These are phyloP conservation scores for Sinohyriopsis cumingii DNA, from an alignment of 2,888 invertebrate genomes.

Conservation along the genomic window DNA sequence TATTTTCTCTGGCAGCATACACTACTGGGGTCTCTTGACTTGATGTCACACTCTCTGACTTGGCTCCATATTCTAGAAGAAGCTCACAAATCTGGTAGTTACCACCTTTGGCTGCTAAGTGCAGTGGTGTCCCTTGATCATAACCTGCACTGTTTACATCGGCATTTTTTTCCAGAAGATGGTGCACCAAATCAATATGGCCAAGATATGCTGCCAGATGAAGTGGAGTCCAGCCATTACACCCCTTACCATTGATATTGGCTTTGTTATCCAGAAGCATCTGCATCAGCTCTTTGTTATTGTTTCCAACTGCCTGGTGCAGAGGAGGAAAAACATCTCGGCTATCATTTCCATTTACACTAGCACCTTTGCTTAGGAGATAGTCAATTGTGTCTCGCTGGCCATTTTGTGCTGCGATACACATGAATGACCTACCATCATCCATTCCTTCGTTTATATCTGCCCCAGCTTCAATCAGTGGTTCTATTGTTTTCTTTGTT, in stretches of 20 bases:
- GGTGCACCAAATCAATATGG: slow-evolving; percentile 13
- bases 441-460: slow-evolving; percentile 16
- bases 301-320: slow-evolving; percentile 27
- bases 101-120: slow-evolving; percentile 32
- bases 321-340: slow-evolving; percentile 25
- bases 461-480: slow-evolving; percentile 23
- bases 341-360: slow-evolving; percentile 3
- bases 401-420: slow-evolving; percentile 18
- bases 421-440: slow-evolving; percentile 22
- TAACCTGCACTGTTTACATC: slow-evolving; percentile 20
- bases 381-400: slow-evolving; percentile 14
- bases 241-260: slow-evolving; percentile 18
- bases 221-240: slow-evolving; percentile 33
- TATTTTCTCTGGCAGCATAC: slow-evolving; percentile 30
- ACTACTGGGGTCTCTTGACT: slow-evolving; percentile 34
- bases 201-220: slow-evolving; percentile 35
- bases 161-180: slow-evolving; percentile 26
- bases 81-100: slow-evolving; percentile 25
- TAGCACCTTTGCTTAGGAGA: slow-evolving; percentile 2
- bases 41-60: slow-evolving; percentile 22
- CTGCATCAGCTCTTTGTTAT: slow-evolving; percentile 19
- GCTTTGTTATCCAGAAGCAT: slow-evolving; percentile 20
- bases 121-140: slow-evolving; percentile 31
- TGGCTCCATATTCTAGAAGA: slow-evolving; percentile 30
- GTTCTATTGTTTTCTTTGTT: slow-evolving; percentile 8